phyloP scores from a whole-genome alignment of 2,888 invertebrate species.

The Hydropsyche betteni region DNA sequence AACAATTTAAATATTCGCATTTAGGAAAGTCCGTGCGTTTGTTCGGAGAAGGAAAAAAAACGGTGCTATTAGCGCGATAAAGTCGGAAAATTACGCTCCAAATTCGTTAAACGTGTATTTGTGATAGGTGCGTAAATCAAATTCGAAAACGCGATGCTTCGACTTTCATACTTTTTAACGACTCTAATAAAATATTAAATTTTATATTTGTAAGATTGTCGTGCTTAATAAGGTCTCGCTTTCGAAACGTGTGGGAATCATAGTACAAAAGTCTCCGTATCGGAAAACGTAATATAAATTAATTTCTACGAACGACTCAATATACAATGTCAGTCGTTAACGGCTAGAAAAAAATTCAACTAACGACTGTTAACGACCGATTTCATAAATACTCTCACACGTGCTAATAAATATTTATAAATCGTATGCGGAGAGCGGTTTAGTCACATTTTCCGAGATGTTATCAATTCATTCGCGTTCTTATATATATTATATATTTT shows the following conservation, averaged over 20 bases:
- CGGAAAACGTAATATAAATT: background rate
- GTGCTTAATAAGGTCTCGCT: background rate
- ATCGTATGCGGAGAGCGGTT: background rate
- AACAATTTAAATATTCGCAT: constrained; percentile 7
- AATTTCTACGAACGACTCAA: constrained; percentile 9
- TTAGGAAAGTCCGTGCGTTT: too few relatives aligned
- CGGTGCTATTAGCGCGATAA: too few relatives aligned
- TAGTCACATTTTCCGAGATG: background rate
- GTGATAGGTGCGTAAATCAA: too few relatives aligned
- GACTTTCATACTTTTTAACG: too few relatives aligned
- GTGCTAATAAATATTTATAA: constrained; percentile 27
- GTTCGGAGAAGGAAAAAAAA: too few relatives aligned
- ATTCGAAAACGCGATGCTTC: too few relatives aligned
- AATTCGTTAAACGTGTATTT: too few relatives aligned
- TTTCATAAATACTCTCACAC: constrained; percentile 10
- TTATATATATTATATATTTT: background rate
- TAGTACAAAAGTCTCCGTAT: background rate
- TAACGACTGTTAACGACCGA: constrained; percentile 5
- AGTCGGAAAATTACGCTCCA: too few relatives aligned
- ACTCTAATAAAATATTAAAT: background rate
- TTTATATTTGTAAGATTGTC: constrained; percentile 1
- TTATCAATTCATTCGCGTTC: background rate
- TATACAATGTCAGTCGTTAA: background rate
- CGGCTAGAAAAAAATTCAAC: background rate
- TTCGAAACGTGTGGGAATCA: background rate